Evolutionary conservation across 1,140 invertebrate genomes (phyloP), one percentile per base, ranked within the genome.

Genomic region (Zaprionus nigranus): DNA sequence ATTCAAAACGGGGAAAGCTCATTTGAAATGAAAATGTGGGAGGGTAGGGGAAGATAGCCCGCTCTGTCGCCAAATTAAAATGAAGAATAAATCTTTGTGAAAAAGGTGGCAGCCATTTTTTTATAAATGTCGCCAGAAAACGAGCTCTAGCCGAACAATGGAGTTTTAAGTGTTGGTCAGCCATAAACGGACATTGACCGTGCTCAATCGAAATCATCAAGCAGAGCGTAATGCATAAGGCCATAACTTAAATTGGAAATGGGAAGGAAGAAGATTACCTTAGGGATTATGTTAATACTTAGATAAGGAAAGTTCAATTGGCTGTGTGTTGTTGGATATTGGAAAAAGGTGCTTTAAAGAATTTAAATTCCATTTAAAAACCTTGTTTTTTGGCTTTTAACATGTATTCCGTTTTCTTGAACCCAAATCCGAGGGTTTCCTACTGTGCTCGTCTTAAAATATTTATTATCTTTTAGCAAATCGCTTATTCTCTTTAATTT

Each of bases 81-180:
- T 69, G 66, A 70, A 81, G 54, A 11, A 49, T 40, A 30, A 66
- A 59, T 62, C 24, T 28, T 51, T 61, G 69, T 82, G 78, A 79
- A 67, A 69, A 79, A 82, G 82, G 76, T 82, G 75, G 80, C 81
- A 71, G 65, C 49, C n/a, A 17, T 46, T 46, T 56, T 53, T 61
- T 70, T 73, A 65, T 56, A 54, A 22, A 38, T 85, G 30, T 28
- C 17, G 53, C 11, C 40, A n/a, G 40, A 3, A 17, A 17, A n/a
- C 6, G 6, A 7, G 5, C 17, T 40, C 26, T 12, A 30, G 17
- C 5, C 12, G 58, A 24, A 74, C 65, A 74, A 67, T 63, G n/a
- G 34, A 61, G 9, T 51, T 36, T 24, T 12, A 15, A 56, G 40
- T 51, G 71, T 56, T 51, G 51, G 22, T 28, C 12, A 56, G 13